Evolutionary conservation across 23 tunicate genomes (phyloP), one percentile per base, ranked within the genome.

Genomic region (Halocynthia roretzi): DNA sequence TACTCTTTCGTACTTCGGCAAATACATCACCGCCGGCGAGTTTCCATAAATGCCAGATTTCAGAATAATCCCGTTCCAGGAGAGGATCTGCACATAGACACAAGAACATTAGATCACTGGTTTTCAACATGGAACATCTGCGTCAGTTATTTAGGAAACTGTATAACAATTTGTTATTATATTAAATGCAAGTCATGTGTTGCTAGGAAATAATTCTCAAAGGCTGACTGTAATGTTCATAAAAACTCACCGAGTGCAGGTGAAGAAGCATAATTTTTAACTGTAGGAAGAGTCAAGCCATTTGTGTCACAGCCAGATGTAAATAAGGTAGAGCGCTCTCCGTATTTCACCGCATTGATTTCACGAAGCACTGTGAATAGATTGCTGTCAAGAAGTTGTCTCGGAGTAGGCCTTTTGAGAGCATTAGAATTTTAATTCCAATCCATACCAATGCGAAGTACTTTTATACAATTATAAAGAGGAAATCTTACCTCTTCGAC

Each of bases 21-120:
- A 80, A 56, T 49, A 92, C 75, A 73, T 92, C 98, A 21, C 98
- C 98, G n/a, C 98, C 98, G 60, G 98, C 98, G 23, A 92, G 80
- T 8, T 86, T 92, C 98, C 98, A 92, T 53, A 92, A 73, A 54
- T 82, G 83, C 92, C 92, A 92, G 10, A 86, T 53, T 75, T 83
- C 86, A n/a, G 80, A 67, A 72, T 84, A 70, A 11, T 91, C 87
- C 62, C 77, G n/a, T 55, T 91, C 97, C 62, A 74, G 56, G 8
- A 74, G 21, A 54, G 78, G 78, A 15, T 74, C 78, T 74, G 62
- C 18, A 54, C 14, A 74, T 11, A 74, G 18, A 54, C 8, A 54
- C 4, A 5, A 10, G 56, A 31, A 31, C 44, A 31, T 31, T 31
- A 4, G 44, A 31, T 31, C 44, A 31, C 1, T 31, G 44, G 44